Base-by-base conservation (phyloP, 1,140 invertebrate species). In the Drosophila bifasciata region DNA sequence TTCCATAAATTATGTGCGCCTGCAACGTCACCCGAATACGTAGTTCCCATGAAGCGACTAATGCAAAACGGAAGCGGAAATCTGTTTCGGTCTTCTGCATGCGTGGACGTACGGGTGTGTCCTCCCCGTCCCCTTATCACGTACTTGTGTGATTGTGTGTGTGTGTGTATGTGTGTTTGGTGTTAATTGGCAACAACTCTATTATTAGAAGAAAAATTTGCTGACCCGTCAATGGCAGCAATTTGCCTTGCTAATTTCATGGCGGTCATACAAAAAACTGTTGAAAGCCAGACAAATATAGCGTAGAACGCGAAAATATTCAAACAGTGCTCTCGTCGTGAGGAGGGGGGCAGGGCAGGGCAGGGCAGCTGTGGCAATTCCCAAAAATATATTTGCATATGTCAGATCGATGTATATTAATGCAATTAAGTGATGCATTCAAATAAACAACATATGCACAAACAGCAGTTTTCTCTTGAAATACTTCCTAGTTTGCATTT, bases 21-120 rank as follows among this genome's bases (percentile, higher is more conserved):
- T 21, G 60, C 44, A 46, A 73, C 28, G 28, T 40, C 58, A 64
- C 72, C 67, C 60, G 59, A 85, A 32, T 32, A 32, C 9, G 64
- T 60, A 63, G 51, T 67, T 79, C 60, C 60, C 72, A 72, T 63
- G 59, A 55, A 66, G 62, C 68, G 63, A 58, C 60, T 88, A 86
- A 88, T 89, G 70, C 70, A 83, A 50, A 86, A 76, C 81, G 81
- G 81, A 86, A 88, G 41, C 81, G 83, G 83, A 86, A 86, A 86
- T 88, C 61, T 83, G 70, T 78, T 77, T 67, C 32, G 78, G 61
- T 48, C 44, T 62, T 55, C 63, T 63, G 46, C 19, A 28, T 59
- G 44, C 45, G 36, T 46, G 28, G 49, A 9, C 58, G 2, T 13
- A 1, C 45, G 17, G 4, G 6, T 45, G n/a, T 25, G 19, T 19